Evolutionary conservation across 2,113 vertebrate genomes (phyloP).

Genomic region (Nesoenas mayeri): DNA sequence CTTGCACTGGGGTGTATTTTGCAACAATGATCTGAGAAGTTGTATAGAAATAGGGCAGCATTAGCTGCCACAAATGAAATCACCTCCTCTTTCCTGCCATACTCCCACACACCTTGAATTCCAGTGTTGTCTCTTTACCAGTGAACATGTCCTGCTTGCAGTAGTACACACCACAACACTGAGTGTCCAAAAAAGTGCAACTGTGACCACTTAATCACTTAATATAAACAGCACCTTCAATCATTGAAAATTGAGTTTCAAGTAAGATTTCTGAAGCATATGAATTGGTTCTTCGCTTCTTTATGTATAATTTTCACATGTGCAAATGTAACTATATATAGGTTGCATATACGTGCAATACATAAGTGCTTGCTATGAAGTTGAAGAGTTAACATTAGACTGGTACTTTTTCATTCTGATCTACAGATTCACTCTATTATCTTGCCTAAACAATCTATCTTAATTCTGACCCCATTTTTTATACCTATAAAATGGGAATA

Average conservation of each 20-base stretch:
- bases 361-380: neutral
- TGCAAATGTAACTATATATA: neutral
- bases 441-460: neutral
- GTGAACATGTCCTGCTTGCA: neutral
- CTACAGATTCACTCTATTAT: neutral
- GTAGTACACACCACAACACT: neutral
- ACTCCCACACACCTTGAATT: neutral
- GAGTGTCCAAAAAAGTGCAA: neutral
- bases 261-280: neutral
- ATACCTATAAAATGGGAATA: neutral
- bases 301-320: neutral
- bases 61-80: neutral
- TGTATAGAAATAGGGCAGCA: neutral
- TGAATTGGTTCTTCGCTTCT: neutral
- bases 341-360: rapidly evolving
- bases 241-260: neutral
- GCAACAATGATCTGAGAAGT: neutral
- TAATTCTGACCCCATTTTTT: neutral
- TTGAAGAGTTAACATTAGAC: neutral
- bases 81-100: neutral
- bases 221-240: neutral
- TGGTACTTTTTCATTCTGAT: neutral
- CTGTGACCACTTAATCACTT: neutral
- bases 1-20: neutral
- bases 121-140: neutral